A percentile compares a stretch with the other conserved stretches of the same genome.
Conservation (phyloP, 2,797 vertebrate species). For the Eulemur albifrons region DNA sequence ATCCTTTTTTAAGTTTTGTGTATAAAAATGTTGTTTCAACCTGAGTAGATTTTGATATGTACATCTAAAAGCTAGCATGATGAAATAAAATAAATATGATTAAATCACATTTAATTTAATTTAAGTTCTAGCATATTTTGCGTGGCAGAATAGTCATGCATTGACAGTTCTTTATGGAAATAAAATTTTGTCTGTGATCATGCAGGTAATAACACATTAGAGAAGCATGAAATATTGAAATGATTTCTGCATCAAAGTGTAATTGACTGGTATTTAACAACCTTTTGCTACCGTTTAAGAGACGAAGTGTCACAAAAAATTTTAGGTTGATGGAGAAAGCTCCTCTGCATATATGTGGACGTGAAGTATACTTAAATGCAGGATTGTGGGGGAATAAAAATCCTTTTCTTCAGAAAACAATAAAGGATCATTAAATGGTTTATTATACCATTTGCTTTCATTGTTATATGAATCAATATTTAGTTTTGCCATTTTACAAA, state of each 20-base stretch:
- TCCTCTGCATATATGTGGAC: constrained; percentile 46
- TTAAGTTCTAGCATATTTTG: constrained; percentile 38
- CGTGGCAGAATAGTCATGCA: constrained; percentile 48
- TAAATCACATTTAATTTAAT: constrained; percentile 60
- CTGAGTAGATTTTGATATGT: constrained; percentile 76
- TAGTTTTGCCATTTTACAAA: constrained; percentile 71
- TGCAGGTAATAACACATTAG: constrained; percentile 43
- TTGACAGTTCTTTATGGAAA: constrained; percentile 7
- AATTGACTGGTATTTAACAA: neutral
- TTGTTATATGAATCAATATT: constrained; percentile 69
- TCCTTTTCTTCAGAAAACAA: constrained; percentile 79
- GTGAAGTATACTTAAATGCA: constrained; percentile 57
- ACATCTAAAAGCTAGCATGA: constrained; percentile 77
- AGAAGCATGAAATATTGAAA: constrained; percentile 64
- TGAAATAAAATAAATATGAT: constrained; percentile 68
- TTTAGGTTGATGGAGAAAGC: neutral
- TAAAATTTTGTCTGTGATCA: constrained; percentile 34
- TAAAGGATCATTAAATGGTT: constrained; percentile 66
- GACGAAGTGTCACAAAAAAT: neutral
- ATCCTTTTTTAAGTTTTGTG: constrained; percentile 88
- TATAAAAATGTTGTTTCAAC: constrained; percentile 81
- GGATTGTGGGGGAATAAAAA: constrained; percentile 62
- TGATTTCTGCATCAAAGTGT: constrained; percentile 71
- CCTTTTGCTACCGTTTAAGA: constrained; percentile 4
- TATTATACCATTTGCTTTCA: constrained; percentile 69